Evolutionary conservation across 2,888 invertebrate species (phyloP).

Genomic region (Myopa tessellatipennis): DNA sequence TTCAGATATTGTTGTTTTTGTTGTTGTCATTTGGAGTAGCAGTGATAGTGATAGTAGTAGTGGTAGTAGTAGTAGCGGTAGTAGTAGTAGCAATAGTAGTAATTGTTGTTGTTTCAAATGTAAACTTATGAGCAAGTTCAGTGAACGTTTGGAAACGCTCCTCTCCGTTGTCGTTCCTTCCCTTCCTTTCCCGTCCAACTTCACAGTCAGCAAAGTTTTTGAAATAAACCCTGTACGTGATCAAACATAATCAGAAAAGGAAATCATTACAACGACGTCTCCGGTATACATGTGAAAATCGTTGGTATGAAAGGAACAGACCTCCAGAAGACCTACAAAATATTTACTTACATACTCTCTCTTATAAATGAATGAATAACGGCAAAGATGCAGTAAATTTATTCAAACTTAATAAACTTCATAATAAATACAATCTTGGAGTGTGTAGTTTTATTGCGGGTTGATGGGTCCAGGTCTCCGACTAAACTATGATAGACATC

Average conservation of each 20-base stretch:
- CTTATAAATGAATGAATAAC: conserved; percentile 52
- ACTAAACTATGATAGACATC: neutral
- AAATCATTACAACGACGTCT: conserved; percentile 35
- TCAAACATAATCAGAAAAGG: conserved; percentile 59
- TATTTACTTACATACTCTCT: neutral
- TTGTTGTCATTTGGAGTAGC: neutral
- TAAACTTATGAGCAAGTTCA: neutral
- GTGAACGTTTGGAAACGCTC: too few relatives aligned
- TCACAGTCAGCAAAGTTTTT: neutral
- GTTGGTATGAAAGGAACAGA: neutral
- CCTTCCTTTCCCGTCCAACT: neutral
- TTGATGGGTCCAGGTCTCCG: neutral
- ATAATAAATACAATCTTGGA: neutral
- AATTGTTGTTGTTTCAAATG: neutral
- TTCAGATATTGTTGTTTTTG: conserved; percentile 25
- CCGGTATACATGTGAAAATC: too few relatives aligned
- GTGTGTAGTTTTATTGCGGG: neutral
- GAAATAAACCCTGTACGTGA: conserved; percentile 53
- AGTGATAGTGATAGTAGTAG: neutral
- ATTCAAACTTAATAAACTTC: conserved; percentile 54
- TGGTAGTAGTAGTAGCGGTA: neutral
- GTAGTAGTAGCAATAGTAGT: neutral
- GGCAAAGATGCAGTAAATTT: conserved; percentile 57
- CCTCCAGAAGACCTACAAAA: neutral
- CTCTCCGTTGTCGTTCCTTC: too few relatives aligned